A percentile compares a stretch with the other conserved stretches of the same genome.
Conservation (phyloP, 2,113 vertebrate genomes). For the Octodon degus region DNA sequence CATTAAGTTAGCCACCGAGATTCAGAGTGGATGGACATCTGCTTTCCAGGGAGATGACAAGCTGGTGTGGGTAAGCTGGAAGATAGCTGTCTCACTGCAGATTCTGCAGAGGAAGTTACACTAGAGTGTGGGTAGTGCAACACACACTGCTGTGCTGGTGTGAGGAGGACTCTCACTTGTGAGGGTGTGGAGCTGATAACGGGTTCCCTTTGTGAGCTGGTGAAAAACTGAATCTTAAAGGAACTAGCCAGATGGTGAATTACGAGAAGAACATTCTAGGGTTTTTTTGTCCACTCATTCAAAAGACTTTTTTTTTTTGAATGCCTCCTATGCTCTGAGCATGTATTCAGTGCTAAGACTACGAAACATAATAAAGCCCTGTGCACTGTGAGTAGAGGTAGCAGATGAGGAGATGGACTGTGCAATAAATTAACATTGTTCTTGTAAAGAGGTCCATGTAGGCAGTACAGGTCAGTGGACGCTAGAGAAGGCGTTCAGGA, state of each 20-base stretch:
- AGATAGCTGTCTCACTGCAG: not conserved
- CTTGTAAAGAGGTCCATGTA: not conserved
- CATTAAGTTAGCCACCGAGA: not conserved
- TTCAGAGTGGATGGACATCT: not conserved
- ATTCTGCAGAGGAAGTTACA: not conserved
- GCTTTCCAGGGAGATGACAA: not conserved
- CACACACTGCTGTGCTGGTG: not conserved
- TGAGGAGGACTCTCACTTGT: not conserved
- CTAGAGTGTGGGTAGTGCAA: not conserved
- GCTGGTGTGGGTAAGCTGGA: not conserved
- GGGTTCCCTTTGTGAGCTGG: not conserved
- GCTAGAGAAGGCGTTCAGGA: not conserved
- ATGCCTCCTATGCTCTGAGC: not conserved
- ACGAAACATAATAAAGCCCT: not conserved
- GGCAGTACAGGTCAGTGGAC: not conserved
- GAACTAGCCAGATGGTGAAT: not conserved
- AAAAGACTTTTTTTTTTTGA: conserved; percentile 3
- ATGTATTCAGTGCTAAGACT: not conserved
- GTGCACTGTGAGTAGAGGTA: not conserved
- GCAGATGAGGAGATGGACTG: not conserved
- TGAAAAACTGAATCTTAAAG: conserved; percentile 19
- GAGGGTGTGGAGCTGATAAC: not conserved
- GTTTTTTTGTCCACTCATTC: not conserved
- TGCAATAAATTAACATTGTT: not conserved
- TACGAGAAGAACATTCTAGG: not conserved